Evolutionary conservation across 1,140 invertebrate species (phyloP).

Genomic region (Antheraea pernyi): DNA sequence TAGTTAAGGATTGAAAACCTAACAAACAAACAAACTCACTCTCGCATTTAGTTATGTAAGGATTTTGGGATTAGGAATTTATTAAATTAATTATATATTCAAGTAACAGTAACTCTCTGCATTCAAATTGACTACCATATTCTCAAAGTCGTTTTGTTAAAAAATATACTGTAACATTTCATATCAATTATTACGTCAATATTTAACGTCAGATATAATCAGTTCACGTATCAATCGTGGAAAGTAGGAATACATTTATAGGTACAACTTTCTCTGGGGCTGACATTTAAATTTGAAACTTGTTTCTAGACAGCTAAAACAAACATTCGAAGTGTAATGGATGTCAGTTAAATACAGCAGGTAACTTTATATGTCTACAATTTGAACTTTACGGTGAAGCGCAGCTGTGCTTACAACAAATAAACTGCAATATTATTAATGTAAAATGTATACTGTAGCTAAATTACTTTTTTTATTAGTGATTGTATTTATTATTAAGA

Average conservation of each 20-base stretch:
- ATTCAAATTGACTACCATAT: too few relatives aligned
- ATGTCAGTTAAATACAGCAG: slow-evolving; percentile 66
- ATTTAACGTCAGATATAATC: slow-evolving; percentile 20
- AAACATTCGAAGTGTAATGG: slow-evolving; percentile 34
- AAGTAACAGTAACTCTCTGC: too few relatives aligned
- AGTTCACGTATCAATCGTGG: slow-evolving; percentile 43
- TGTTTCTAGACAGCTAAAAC: slow-evolving; percentile 61
- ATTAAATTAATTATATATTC: too few relatives aligned
- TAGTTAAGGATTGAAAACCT: too few relatives aligned
- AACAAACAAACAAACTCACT: too few relatives aligned
- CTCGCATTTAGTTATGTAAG: too few relatives aligned
- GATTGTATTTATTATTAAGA: not conserved
- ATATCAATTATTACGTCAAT: not conserved
- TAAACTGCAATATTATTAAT: slow-evolving; percentile 1
- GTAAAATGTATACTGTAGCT: slow-evolving; percentile 11
- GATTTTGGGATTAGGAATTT: too few relatives aligned
- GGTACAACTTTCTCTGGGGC: slow-evolving; percentile 61
- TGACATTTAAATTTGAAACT: slow-evolving; percentile 75
- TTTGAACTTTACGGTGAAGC: slow-evolving; percentile 52
- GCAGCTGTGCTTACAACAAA: slow-evolving; percentile 19
- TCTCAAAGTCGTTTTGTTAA: too few relatives aligned
- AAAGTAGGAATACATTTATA: slow-evolving; percentile 54
- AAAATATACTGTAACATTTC: too few relatives aligned
- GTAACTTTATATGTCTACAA: slow-evolving; percentile 53
- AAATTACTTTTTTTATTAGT: slow-evolving; percentile 18